phyloP scores from a whole-genome alignment of 92 coral and sea anemone species.

The Palythoa grandis region DNA sequence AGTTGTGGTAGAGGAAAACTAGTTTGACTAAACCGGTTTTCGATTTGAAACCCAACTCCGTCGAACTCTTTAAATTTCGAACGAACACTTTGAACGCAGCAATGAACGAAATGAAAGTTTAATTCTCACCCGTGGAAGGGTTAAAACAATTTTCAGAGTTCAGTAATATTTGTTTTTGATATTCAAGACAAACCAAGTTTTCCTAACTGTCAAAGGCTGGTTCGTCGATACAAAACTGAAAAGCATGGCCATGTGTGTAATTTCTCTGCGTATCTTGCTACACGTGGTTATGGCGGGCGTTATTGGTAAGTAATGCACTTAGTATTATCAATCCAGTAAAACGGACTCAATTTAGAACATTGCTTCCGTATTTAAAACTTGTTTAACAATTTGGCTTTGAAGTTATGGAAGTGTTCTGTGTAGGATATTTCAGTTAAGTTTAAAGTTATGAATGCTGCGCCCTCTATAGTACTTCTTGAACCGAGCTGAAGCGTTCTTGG shows the following conservation, averaged over 20 bases:
- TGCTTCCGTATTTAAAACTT: constrained; percentile 3
- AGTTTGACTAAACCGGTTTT: neutral
- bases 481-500: too few species aligned
- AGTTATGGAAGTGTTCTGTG: neutral
- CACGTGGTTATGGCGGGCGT: constrained; percentile 4
- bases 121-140: neutral
- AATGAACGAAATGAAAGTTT: neutral
- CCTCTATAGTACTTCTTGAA: too few species aligned
- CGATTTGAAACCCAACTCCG: neutral
- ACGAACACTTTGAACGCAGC: constrained; percentile 24
- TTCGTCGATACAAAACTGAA: neutral
- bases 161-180: neutral
- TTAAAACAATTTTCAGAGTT: neutral
- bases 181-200: neutral
- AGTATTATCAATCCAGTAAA: neutral
- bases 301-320: constrained; percentile 36
- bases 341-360: constrained; percentile 2
- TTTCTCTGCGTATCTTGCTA: constrained; percentile 19
- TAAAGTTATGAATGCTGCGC: too few species aligned
- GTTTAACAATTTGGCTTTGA: neutral
- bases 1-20: neutral
- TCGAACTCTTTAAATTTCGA: neutral
- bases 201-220: neutral
- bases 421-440: too few species aligned
- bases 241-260: neutral